Percentiles rank a stretch among this genome's conserved stretches.
phyloP scores from a whole-genome alignment of 2,888 invertebrate species.

The Tiliacea aurago region DNA sequence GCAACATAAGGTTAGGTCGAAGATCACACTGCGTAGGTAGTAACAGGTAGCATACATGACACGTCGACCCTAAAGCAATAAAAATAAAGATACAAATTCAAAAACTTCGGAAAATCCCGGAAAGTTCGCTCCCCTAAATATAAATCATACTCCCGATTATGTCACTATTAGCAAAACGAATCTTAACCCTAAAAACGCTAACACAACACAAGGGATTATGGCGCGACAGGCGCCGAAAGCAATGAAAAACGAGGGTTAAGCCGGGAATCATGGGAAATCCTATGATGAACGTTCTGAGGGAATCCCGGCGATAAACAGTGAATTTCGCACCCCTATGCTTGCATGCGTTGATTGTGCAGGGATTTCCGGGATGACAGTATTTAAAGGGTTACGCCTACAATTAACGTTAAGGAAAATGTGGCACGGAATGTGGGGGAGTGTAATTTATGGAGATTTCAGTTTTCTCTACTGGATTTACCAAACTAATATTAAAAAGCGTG shows the following conservation, averaged over 20 bases:
- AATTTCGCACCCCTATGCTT: conserved; percentile 75
- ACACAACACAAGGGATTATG: conserved; percentile 48
- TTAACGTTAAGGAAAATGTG: conserved; percentile 25
- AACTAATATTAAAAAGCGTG: not conserved
- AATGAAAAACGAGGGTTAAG: conserved; percentile 75
- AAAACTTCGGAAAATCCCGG: not conserved
- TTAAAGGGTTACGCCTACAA: conserved; percentile 58
- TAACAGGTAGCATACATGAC: conserved; percentile 11
- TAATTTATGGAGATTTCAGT: not conserved
- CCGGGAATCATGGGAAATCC: conserved; percentile 82
- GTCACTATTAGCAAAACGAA: conserved; percentile 13
- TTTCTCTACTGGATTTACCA: not conserved
- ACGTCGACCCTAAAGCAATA: not conserved
- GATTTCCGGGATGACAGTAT: conserved; percentile 80
- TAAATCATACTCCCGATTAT: conserved; percentile 25
- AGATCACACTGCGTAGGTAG: conserved; percentile 35
- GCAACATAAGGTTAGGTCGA: conserved; percentile 18
- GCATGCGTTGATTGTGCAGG: conserved; percentile 78
- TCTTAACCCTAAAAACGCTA: conserved; percentile 36
- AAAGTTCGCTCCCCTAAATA: conserved; percentile 6
- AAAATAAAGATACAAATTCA: conserved; percentile 1
- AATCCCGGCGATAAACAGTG: conserved; percentile 79
- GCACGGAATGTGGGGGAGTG: not conserved
- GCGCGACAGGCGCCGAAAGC: conserved; percentile 79
- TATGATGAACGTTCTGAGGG: conserved; percentile 83